These are phyloP conservation scores for Rhynchonycteris naso DNA, from an alignment of 2,797 vertebrate species.

Conservation along the genomic window DNA sequence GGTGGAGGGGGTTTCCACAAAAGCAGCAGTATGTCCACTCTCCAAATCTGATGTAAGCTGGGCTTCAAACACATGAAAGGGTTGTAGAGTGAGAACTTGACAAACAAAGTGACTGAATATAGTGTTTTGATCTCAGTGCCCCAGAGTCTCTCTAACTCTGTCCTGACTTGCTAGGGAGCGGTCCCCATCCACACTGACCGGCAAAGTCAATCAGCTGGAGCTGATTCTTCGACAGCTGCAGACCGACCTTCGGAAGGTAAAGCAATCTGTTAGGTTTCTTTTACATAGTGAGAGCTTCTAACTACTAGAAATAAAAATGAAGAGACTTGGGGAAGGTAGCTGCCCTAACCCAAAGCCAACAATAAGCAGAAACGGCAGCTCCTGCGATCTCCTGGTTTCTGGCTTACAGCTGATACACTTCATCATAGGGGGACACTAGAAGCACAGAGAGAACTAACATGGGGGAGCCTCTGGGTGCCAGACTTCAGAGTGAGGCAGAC, in stretches of 20 bases:
- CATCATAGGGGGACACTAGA: no score
- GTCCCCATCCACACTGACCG: constrained; percentile 93
- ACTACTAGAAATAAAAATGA: neutral
- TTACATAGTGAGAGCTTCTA: no score
- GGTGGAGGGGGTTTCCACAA: neutral
- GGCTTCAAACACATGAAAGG: neutral
- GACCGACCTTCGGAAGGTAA: constrained; percentile 95
- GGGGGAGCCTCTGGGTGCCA: neutral
- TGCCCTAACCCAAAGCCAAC: neutral
- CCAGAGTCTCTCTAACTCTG: constrained; percentile 15
- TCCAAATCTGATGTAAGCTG: neutral
- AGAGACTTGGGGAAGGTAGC: neutral
- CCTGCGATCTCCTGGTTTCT: neutral
- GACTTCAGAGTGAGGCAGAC: neutral
- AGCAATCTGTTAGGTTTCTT: neutral
- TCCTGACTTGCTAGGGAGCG: constrained; percentile 82
- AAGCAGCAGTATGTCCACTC: neutral
- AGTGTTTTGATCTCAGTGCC: neutral
- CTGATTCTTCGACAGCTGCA: constrained; percentile 96
- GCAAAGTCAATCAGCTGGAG: constrained; percentile 98
- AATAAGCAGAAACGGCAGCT: neutral
- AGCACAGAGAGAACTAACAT: neutral
- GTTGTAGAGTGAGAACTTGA: neutral
- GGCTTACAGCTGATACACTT: neutral
- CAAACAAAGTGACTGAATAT: neutral